phyloP scores from a whole-genome alignment of 2,888 invertebrate species.

The Marronus borbonicus region DNA sequence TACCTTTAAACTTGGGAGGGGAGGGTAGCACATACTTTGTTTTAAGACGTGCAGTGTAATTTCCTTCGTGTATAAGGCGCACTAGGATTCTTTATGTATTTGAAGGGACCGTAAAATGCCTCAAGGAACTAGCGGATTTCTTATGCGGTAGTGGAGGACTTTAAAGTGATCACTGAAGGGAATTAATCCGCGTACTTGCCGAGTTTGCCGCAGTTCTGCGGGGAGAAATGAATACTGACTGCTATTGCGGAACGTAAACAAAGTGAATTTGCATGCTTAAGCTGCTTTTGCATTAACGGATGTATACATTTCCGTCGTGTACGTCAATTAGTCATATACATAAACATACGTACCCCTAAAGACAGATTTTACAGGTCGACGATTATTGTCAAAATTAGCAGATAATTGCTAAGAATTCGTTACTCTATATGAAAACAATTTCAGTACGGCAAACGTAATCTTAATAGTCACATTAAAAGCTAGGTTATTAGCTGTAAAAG shows the following conservation, averaged over 20 bases:
- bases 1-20: conserved; percentile 3
- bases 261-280: conserved; percentile 31
- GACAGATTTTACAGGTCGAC: not conserved
- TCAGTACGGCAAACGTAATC: no score
- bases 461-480: no score
- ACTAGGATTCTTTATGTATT: conserved; percentile 6
- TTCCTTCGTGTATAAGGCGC: conserved; percentile 18
- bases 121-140: conserved; percentile 19
- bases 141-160: conserved; percentile 14
- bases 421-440: no score
- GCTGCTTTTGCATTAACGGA: conserved; percentile 20
- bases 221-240: conserved; percentile 28
- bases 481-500: no score
- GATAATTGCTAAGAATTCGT: no score
- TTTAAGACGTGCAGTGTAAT: conserved; percentile 35
- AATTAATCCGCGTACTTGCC: conserved; percentile 32
- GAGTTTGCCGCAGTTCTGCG: conserved; percentile 15
- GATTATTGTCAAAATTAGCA: no score
- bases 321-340: not conserved
- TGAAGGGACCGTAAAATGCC: conserved; percentile 6
- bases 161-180: conserved; percentile 42
- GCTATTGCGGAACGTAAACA: conserved; percentile 23
- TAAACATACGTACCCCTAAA: no score
- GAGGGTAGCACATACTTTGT: conserved; percentile 27
- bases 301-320: conserved; percentile 9